Evolutionary conservation across 2,113 vertebrate genomes (phyloP), one percentile per base, ranked within the genome.

Genomic region (Callipepla californica): DNA sequence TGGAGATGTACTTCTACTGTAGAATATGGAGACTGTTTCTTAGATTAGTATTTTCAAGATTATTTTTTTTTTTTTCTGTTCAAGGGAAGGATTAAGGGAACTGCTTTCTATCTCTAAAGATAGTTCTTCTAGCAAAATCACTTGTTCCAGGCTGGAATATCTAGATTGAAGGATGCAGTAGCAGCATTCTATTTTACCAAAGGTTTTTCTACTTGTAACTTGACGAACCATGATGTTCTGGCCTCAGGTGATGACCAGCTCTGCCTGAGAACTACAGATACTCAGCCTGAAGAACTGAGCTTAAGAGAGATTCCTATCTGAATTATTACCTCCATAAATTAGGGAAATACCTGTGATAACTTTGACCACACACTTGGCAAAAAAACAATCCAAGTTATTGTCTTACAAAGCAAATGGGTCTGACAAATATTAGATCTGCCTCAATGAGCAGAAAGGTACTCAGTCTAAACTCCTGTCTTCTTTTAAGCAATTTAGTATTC

Each of bases 311-410:
- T 9, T 12, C 42, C 1, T 70, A 80, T 86, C n/a, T 77, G 8
- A 66, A 18, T 66, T 30, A 7, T n/a, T 13, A 7, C 62, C 28
- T 67, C 36, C n/a, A 21, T 81, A 67, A 85, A 48, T 30, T 28
- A 58, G 15, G 17, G 26, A 70, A 81, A 58, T 58, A n/a, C 17
- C 12, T 58, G 0, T 58, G 22, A 13, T 28, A 69, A 67, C 40
- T 84, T 51, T 51, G 25, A 30, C 26, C 36, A 7, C 0, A 0
- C 25, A 7, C 5, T 32, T 20, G 3, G 1, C 73, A 9, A 87
- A 84, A 69, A 66, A 66, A 74, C 34, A 66, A 53, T 51, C 12
- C 65, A 66, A 25, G 7, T 44, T 74, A 38, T 6, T 84, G 55
- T 70, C 47, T 85, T 82, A 25, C 19, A 84, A 78, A 66, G 61